Conservation (phyloP, 92 coral and sea anemone genomes). For the Parazoanthus atlanticus region DNA sequence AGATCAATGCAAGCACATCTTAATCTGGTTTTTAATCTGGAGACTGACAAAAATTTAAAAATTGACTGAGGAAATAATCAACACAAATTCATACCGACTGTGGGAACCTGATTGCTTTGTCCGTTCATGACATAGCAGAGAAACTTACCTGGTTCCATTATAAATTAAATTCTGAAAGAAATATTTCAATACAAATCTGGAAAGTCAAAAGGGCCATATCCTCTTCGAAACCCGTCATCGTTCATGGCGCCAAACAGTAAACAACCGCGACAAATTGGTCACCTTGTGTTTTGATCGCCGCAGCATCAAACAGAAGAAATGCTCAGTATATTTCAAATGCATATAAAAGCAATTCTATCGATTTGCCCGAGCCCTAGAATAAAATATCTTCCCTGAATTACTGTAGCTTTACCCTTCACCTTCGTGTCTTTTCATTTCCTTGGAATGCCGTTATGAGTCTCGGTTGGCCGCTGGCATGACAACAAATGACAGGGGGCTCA, state of each 20-base stretch:
- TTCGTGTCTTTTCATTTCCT: not conserved
- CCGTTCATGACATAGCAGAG: not conserved
- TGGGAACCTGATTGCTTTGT: not conserved
- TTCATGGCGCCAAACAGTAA: not conserved
- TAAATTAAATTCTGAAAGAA: not conserved
- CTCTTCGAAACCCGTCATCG: not conserved
- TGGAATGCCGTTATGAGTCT: conserved; percentile 23
- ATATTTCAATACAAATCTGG: not conserved
- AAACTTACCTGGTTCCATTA: conserved; percentile 25
- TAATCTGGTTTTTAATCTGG: no score
- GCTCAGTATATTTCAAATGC: not conserved
- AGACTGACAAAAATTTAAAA: no score
- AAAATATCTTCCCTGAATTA: not conserved
- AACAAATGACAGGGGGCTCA: conserved; percentile 38
- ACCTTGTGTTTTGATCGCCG: not conserved
- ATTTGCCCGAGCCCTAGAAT: not conserved
- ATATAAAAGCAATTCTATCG: not conserved
- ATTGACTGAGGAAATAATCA: no score
- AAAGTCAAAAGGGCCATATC: not conserved
- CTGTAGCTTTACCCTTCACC: not conserved
- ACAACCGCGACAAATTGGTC: not conserved
- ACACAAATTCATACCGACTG: no score
- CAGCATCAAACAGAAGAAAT: not conserved
- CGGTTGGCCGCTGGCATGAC: conserved; percentile 29
- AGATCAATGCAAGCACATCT: no score